phyloP scores from a whole-genome alignment of 2,113 vertebrate genomes.

The Bos javanicus region DNA sequence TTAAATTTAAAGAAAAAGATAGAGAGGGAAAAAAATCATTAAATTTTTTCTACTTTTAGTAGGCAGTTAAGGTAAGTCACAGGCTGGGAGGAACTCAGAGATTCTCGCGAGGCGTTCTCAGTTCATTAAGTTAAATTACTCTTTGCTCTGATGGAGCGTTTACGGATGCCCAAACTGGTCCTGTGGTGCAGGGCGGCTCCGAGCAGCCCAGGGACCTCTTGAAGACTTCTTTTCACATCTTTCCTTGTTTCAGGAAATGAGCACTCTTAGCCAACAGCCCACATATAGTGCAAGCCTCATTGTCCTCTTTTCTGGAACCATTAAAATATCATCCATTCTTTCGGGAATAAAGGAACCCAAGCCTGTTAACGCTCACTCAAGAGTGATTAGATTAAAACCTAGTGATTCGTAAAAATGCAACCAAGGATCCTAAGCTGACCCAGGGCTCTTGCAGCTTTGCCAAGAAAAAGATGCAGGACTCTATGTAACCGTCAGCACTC shows the following conservation, averaged over 20 bases:
- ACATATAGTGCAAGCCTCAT: not conserved
- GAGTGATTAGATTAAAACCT: not conserved
- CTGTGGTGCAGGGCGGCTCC: not conserved
- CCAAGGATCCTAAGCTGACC: not conserved
- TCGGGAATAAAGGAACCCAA: not conserved
- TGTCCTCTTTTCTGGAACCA: not conserved
- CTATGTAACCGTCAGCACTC: not conserved
- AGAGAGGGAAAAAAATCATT: not conserved
- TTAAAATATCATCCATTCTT: slow-evolving; percentile 5
- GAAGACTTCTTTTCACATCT: not conserved
- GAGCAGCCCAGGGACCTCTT: slow-evolving; percentile 18
- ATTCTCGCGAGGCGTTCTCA: slow-evolving; percentile 10
- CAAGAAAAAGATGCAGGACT: not conserved
- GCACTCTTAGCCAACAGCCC: not conserved
- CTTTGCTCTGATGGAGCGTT: slow-evolving; percentile 44
- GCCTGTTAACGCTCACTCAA: not conserved
- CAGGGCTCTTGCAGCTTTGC: not conserved
- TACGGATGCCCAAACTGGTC: not conserved
- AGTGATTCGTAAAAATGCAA: not conserved
- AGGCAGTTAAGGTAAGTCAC: slow-evolving; percentile 20
- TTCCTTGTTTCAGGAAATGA: not conserved
- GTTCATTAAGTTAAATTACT: slow-evolving; percentile 68
- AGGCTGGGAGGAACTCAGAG: not conserved
- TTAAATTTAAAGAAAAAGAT: not conserved
- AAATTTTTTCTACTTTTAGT: not conserved